Base-by-base conservation (phyloP, 2,888 invertebrate species). In the Lottia gigantea region DNA sequence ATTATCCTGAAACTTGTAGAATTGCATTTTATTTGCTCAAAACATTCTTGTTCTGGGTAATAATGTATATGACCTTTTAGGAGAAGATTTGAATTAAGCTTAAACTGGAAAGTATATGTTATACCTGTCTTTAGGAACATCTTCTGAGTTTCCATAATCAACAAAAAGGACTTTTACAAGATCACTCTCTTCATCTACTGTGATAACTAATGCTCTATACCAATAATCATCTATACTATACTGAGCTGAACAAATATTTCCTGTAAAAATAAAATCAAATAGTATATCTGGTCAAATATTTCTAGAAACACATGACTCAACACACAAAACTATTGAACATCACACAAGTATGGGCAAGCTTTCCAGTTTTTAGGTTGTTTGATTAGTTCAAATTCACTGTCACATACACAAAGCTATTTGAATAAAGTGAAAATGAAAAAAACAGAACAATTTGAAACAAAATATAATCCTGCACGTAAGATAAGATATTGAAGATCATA, bases 201-300 rank as follows among this genome's bases (percentile, higher is more conserved):
- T 90, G 2, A 83, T 80, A 47, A 94, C 90, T 7, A 90, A 80
- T 11, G 90, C 93, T 72, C 95, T 90, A 85, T 94, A 94, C 94
- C 93, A 93, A 49, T 89, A 83, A 0, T 90, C 89, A 82, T 94
- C 93, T n/a, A 90, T 76, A 79, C 91, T 92, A 87, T 91, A 95
- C 73, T 91, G 90, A 0, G 93, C 94, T 71, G 78, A 78, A 71
- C 83, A 82, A 23, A 78, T 67, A 66, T 78, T 66, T 49, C 82
- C 84, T 82, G 69, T 0, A 73, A 74, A 31, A 64, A 61, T 65
- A 45, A 64, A 23, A 46, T 62, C 46, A 40, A 46, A 65, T 19
- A 26, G n/a, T 26, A 19, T 16, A 14, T 46, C 47, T 67, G 71
- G 61, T 66, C 65, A n/a, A n/a, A n/a, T n/a, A n/a, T n/a, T n/a